Percentiles rank a stretch among this genome's conserved stretches.
Conservation (phyloP, 2,888 invertebrate species). For the Pediacus dermestoides region DNA sequence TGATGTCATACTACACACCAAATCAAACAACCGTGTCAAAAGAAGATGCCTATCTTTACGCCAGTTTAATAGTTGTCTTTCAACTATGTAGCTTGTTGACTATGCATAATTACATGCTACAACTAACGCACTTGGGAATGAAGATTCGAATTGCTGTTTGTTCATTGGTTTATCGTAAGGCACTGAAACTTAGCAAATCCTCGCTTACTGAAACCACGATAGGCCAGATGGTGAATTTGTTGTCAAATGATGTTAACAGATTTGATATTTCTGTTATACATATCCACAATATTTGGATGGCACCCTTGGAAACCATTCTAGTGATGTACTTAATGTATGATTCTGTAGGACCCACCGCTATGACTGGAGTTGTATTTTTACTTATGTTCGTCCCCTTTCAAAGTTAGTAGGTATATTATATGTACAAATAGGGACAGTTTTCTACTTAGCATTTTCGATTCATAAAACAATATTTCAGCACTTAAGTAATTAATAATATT, state of each 20-base stretch:
- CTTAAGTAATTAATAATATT: too few species aligned
- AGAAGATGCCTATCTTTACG: slow-evolving; percentile 1
- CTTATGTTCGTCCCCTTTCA: slow-evolving; percentile 41
- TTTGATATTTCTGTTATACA: slow-evolving; percentile 77
- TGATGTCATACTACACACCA: slow-evolving; percentile 1
- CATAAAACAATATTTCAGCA: too few species aligned
- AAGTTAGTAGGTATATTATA: slow-evolving; percentile 39
- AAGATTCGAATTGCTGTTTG: slow-evolving; percentile 77
- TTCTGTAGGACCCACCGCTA: slow-evolving; percentile 21
- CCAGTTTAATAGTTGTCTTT: neutral
- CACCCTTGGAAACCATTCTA: slow-evolving; percentile 46
- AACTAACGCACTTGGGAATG: slow-evolving; percentile 78
- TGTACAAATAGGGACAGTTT: too few species aligned
- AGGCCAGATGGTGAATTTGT: slow-evolving; percentile 49
- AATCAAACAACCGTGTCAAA: slow-evolving; percentile 2
- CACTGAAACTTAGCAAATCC: slow-evolving; percentile 65
- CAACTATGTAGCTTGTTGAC: neutral
- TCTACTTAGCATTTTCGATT: too few species aligned
- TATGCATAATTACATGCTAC: slow-evolving; percentile 87
- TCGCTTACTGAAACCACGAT: slow-evolving; percentile 78
- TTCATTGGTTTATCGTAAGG: slow-evolving; percentile 77
- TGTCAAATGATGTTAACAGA: slow-evolving; percentile 81
- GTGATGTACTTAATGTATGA: slow-evolving; percentile 1
- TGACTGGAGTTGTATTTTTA: slow-evolving; percentile 46
- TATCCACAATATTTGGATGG: slow-evolving; percentile 76